Percentiles rank a stretch among this genome's conserved stretches.
Evolutionary conservation across 2,797 vertebrate species (phyloP).

Genomic region (Choloepus didactylus): DNA sequence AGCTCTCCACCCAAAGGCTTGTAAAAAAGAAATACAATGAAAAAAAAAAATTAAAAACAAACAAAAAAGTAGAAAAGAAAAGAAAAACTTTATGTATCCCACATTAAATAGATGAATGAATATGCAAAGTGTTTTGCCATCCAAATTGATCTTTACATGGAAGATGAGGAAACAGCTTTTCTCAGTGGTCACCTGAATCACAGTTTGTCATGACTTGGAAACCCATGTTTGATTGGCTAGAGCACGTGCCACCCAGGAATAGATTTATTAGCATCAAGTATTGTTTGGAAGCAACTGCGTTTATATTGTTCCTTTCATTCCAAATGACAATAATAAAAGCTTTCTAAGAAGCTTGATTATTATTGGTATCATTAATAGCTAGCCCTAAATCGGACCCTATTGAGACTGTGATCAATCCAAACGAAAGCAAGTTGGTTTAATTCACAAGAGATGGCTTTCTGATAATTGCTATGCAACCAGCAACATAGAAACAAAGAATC

Average conservation of each 20-base stretch:
- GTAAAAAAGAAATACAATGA: too few relatives aligned
- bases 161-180: not conserved
- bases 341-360: conserved; percentile 62
- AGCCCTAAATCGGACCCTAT: conserved; percentile 7
- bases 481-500: conserved; percentile 31
- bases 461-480: not conserved
- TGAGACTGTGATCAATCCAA: conserved; percentile 50
- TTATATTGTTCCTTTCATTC: conserved; percentile 60
- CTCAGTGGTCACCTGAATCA: not conserved
- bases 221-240: conserved; percentile 20
- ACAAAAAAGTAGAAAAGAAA: too few relatives aligned
- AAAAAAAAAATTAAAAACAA: too few relatives aligned
- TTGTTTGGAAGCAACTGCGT: conserved; percentile 59
- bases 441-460: conserved; percentile 55
- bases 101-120: not conserved
- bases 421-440: conserved; percentile 59
- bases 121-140: not conserved
- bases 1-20: too few relatives aligned
- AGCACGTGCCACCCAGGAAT: conserved; percentile 50
- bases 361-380: conserved; percentile 62
- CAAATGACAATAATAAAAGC: conserved; percentile 52
- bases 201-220: conserved; percentile 5
- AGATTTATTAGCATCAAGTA: conserved; percentile 78
- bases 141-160: not conserved
- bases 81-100: not conserved